Conservation (phyloP, 2,113 vertebrate genomes). For the Opisthocomus hoazin region DNA sequence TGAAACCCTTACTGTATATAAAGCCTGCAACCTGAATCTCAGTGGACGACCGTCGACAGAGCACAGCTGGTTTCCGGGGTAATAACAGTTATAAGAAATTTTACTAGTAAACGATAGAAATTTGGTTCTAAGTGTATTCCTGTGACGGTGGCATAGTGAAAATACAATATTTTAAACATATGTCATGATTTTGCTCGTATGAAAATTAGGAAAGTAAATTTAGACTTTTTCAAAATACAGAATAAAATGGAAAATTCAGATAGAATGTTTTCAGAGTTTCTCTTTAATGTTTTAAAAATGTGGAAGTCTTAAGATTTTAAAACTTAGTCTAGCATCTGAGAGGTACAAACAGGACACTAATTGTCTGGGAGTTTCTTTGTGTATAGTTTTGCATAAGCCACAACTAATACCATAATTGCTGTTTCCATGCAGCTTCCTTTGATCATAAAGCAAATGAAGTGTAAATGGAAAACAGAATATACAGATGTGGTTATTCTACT, state of each 20-base stretch:
- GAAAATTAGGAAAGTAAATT: background rate
- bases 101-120: background rate
- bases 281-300: background rate
- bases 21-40: conserved; percentile 89
- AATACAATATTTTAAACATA: fast-evolving
- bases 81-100: conserved; percentile 22
- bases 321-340: background rate
- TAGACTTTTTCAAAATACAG: background rate
- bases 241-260: background rate
- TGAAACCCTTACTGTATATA: conserved; percentile 94
- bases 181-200: fast-evolving
- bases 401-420: background rate
- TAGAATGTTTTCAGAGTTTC: background rate
- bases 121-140: background rate
- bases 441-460: background rate
- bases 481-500: background rate
- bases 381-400: background rate
- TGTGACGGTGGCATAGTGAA: background rate
- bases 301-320: background rate
- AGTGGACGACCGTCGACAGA: conserved; percentile 88
- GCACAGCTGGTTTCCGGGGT: conserved; percentile 99
- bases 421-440: background rate
- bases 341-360: background rate
- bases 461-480: background rate
- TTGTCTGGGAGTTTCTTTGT: background rate